phyloP scores from a whole-genome alignment of 2,113 vertebrate genomes.

The Cryptoleucopteryx plumbea region DNA sequence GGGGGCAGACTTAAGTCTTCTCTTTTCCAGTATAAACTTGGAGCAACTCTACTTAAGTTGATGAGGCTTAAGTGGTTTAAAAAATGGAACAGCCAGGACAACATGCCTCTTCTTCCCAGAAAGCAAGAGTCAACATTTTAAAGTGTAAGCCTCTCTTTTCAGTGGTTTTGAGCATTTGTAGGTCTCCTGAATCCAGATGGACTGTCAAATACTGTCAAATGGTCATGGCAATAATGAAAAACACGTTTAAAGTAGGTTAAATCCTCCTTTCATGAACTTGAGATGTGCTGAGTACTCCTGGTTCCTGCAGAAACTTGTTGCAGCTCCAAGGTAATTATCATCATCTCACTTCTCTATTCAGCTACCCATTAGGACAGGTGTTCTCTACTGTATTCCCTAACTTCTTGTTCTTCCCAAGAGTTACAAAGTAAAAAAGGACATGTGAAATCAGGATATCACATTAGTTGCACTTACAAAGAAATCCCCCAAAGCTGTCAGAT shows the following conservation, averaged over 20 bases:
- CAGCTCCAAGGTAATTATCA: neutral
- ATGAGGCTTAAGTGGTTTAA: neutral
- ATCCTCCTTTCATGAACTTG: neutral
- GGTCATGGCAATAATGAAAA: neutral
- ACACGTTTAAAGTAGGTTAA: neutral
- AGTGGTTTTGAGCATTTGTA: neutral
- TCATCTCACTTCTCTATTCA: neutral
- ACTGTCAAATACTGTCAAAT: neutral
- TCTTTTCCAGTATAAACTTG: constrained; percentile 33
- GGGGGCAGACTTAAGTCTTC: neutral
- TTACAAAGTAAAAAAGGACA: neutral
- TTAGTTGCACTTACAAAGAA: neutral
- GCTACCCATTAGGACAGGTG: neutral
- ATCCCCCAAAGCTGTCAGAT: neutral
- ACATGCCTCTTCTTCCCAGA: neutral
- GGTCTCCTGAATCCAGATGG: neutral
- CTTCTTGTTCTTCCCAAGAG: neutral
- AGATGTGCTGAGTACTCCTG: neutral
- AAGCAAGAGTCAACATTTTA: neutral
- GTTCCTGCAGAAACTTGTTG: neutral
- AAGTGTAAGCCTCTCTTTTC: neutral
- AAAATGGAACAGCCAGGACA: neutral
- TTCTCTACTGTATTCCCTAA: neutral
- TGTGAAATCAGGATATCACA: neutral
- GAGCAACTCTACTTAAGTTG: neutral